phyloP scores from a whole-genome alignment of 1,140 invertebrate species.

The Listronotus oregonensis region DNA sequence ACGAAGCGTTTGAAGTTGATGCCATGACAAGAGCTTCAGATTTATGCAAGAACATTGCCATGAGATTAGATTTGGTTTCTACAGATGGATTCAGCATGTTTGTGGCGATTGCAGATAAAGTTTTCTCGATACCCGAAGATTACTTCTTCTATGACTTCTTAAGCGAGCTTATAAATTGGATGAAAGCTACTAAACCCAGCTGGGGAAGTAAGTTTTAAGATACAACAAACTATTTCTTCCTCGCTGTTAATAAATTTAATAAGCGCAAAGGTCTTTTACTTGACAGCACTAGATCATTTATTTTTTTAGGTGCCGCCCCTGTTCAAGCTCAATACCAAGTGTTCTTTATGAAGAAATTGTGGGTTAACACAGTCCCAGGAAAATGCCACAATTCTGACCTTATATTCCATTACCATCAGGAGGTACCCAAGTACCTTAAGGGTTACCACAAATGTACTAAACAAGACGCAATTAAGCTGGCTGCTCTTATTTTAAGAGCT shows the following conservation, averaged over 20 bases:
- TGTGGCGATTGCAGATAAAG: constrained; percentile 91
- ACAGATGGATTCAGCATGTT: constrained; percentile 90
- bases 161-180: constrained; percentile 84
- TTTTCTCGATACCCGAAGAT: constrained; percentile 89
- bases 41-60: constrained; percentile 81
- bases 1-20: constrained; percentile 79
- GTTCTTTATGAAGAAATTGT: constrained; percentile 97
- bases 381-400: constrained; percentile 87
- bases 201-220: constrained; percentile 67
- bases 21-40: constrained; percentile 85
- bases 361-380: constrained; percentile 89
- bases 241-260: background rate
- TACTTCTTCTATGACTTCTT: constrained; percentile 98
- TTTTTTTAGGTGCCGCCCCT: constrained; percentile 56
- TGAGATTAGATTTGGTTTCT: constrained; percentile 73
- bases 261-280: background rate
- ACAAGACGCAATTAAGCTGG: constrained; percentile 79
- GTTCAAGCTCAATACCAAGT: constrained; percentile 88
- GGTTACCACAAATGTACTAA: constrained; percentile 85
- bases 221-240: background rate
- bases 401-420: constrained; percentile 95
- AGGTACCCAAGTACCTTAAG: constrained; percentile 88
- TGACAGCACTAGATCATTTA: too few species aligned
- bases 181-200: constrained; percentile 76
- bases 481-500: constrained; percentile 79